phyloP scores from a whole-genome alignment of 2,797 vertebrate genomes.

The Epinephelus awoara region DNA sequence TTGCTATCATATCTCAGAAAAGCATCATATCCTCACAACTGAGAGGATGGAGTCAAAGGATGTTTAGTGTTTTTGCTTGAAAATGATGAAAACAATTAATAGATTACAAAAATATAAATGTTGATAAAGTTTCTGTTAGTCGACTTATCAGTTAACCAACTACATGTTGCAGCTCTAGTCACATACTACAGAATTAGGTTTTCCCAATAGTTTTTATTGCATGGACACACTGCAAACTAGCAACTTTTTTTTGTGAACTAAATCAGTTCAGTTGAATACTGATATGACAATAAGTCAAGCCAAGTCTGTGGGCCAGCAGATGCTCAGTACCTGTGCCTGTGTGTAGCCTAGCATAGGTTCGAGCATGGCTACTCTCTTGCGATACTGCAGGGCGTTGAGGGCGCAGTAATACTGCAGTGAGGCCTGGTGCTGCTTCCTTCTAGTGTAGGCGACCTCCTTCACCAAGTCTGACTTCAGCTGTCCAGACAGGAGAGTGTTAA shows the following conservation, averaged over 20 bases:
- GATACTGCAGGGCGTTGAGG: conserved; percentile 96
- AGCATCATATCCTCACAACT: neutral
- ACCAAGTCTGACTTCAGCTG: conserved; percentile 93
- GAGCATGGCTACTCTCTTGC: conserved; percentile 95
- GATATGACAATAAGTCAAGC: neutral
- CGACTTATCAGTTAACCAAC: neutral
- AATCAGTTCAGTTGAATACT: conserved; percentile 24
- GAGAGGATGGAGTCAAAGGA: neutral
- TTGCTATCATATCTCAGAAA: neutral
- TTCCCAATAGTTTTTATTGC: neutral
- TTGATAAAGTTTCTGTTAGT: neutral
- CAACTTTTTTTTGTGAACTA: neutral
- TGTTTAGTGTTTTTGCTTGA: neutral
- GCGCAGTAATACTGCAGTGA: conserved; percentile 98
- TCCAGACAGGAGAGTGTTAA: conserved; percentile 45
- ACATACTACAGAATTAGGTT: neutral
- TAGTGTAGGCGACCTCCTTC: conserved; percentile 93
- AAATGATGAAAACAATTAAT: too few species aligned
- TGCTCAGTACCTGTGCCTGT: conserved; percentile 91
- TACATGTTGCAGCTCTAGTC: neutral
- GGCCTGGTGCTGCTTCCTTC: conserved; percentile 96
- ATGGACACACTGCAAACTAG: neutral
- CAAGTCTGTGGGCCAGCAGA: neutral
- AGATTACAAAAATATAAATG: neutral
- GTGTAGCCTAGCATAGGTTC: conserved; percentile 97